These are phyloP conservation scores for Sphyrna mokarran DNA, from an alignment of 2,113 vertebrate species.

Conservation along the genomic window DNA sequence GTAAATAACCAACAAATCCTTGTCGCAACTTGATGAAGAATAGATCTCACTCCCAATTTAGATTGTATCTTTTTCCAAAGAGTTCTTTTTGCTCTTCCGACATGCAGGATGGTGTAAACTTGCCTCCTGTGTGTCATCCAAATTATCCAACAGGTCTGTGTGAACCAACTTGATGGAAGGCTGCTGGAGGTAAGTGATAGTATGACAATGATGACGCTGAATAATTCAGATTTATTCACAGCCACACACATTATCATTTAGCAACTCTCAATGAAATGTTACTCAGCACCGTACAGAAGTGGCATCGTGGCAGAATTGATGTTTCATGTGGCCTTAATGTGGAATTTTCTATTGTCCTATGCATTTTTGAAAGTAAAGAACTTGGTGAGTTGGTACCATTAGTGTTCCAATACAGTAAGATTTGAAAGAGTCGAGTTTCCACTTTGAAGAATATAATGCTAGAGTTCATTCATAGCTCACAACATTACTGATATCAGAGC, in stretches of 20 bases:
- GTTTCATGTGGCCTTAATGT: background rate
- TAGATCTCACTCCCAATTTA: background rate
- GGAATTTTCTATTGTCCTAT: background rate
- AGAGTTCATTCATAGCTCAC: constrained; percentile 23
- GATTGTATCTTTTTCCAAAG: too few species aligned
- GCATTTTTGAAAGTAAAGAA: background rate
- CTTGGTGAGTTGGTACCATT: background rate
- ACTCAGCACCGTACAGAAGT: background rate
- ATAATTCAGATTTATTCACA: constrained; percentile 36
- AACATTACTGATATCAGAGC: constrained; percentile 30
- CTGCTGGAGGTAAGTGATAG: constrained; percentile 17
- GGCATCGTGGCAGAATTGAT: background rate
- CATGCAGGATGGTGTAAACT: background rate
- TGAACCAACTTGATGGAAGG: too few species aligned
- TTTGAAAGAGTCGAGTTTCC: background rate
- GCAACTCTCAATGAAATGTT: background rate
- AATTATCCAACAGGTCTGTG: background rate
- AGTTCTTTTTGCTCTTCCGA: background rate
- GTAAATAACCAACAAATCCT: background rate
- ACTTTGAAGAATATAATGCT: background rate
- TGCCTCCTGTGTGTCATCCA: too few species aligned
- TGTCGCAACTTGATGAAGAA: background rate
- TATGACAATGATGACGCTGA: constrained; percentile 8
- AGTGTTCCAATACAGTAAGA: background rate
- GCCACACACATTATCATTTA: background rate